Evolutionary conservation across 2,888 invertebrate species (phyloP).

Genomic region (Vannuccia rotundouncinata): DNA sequence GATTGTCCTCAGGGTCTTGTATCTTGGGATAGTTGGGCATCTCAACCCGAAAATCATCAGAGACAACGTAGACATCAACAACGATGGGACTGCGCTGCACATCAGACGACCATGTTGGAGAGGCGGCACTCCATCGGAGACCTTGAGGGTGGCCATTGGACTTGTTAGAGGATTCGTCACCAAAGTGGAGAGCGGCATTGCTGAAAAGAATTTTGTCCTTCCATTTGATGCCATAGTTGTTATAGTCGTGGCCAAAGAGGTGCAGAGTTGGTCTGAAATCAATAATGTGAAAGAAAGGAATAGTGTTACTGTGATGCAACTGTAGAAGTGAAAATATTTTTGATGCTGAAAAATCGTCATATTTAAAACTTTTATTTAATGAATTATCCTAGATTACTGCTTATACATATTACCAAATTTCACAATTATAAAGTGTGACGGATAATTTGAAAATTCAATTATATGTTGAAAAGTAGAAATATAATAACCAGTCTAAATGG

Average conservation of each 20-base stretch:
- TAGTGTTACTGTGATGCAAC: too few relatives aligned
- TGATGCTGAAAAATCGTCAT: too few relatives aligned
- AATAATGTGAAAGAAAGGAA: too few relatives aligned
- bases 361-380: too few relatives aligned
- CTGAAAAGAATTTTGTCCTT: conserved; percentile 13
- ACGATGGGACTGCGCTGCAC: not conserved
- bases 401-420: too few relatives aligned
- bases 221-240: conserved; percentile 32
- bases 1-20: not conserved
- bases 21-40: not conserved
- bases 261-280: conserved; percentile 28
- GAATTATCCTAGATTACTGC: too few relatives aligned
- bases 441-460: too few relatives aligned
- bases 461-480: too few relatives aligned
- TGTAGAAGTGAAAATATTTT: too few relatives aligned
- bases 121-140: not conserved
- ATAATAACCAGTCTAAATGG: too few relatives aligned
- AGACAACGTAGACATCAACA: not conserved
- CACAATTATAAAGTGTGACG: too few relatives aligned
- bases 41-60: not conserved
- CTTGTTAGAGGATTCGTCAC: not conserved
- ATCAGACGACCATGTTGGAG: not conserved
- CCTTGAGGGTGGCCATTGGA: not conserved
- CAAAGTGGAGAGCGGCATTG: conserved; percentile 20
- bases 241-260: conserved; percentile 24